Evolutionary conservation across 1,140 invertebrate genomes (phyloP).

Genomic region (Platorchestia sp.): DNA sequence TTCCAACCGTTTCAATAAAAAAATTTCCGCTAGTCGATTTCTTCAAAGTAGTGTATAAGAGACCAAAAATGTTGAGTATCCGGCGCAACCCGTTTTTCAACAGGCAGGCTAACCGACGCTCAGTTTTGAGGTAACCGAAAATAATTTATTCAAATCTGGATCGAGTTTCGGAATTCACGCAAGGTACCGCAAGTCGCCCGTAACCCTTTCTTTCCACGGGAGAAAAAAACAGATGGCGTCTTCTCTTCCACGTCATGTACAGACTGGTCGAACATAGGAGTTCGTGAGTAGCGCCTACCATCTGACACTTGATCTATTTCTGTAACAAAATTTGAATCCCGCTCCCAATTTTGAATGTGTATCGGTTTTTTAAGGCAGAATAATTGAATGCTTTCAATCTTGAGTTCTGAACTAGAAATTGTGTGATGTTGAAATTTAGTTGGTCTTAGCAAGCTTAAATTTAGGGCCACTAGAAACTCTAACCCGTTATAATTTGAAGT

Average conservation of each 20-base stretch:
- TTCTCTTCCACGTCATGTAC: not conserved
- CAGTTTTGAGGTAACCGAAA: slow-evolving; percentile 34
- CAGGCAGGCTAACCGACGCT: not conserved
- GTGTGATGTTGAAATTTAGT: too few species aligned
- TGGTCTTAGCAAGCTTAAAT: too few species aligned
- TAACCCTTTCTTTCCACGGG: slow-evolving; percentile 22
- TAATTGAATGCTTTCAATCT: not conserved
- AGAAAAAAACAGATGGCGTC: not conserved
- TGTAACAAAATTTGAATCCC: not conserved
- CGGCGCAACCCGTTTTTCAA: not conserved
- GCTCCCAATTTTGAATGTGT: not conserved
- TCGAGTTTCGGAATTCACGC: slow-evolving; percentile 20
- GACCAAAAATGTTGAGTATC: not conserved
- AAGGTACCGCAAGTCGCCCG: not conserved
- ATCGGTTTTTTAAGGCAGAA: not conserved
- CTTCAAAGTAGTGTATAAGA: not conserved
- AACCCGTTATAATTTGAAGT: too few species aligned
- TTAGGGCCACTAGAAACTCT: too few species aligned
- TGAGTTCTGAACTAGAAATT: too few species aligned
- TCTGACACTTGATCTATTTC: not conserved
- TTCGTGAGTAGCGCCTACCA: not conserved
- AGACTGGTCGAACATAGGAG: not conserved
- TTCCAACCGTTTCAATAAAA: not conserved
- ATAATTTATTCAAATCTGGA: slow-evolving; percentile 50
- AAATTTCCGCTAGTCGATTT: not conserved